phyloP scores from a whole-genome alignment of 2,797 vertebrate species.

The Galagoides demidoff region DNA sequence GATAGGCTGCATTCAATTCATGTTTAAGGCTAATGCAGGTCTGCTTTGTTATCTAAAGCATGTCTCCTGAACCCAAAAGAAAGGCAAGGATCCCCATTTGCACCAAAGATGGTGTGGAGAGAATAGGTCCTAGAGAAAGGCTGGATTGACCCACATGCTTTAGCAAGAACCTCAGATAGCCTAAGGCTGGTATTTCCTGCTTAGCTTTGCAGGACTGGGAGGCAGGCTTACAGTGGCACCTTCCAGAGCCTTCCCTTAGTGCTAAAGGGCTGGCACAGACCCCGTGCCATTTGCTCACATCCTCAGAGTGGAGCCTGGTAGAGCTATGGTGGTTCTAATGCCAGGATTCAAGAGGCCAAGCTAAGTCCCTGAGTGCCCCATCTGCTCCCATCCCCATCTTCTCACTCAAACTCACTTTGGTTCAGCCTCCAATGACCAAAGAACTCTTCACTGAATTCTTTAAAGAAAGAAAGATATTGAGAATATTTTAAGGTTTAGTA shows the following conservation, averaged over 20 bases:
- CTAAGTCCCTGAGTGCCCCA: background rate
- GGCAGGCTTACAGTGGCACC: background rate
- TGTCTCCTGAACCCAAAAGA: background rate
- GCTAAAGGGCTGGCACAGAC: background rate
- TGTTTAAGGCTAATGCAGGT: background rate
- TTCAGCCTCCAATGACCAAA: background rate
- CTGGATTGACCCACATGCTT: background rate
- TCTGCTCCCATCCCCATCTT: background rate
- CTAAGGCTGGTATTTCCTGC: background rate
- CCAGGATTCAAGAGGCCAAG: background rate
- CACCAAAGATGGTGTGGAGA: background rate
- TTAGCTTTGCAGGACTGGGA: background rate
- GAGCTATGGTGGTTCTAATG: background rate
- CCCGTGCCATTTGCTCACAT: background rate
- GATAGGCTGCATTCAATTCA: background rate
- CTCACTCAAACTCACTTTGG: background rate
- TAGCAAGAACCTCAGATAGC: background rate
- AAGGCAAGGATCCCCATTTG: background rate
- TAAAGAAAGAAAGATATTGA: background rate
- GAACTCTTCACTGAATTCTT: background rate
- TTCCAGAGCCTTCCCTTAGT: background rate
- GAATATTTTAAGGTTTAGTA: background rate
- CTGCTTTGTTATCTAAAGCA: background rate
- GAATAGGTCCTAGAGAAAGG: background rate
- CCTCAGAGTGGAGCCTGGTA: background rate